Conservation (phyloP, 2,113 vertebrate species). For the Catharus bicknelli region DNA sequence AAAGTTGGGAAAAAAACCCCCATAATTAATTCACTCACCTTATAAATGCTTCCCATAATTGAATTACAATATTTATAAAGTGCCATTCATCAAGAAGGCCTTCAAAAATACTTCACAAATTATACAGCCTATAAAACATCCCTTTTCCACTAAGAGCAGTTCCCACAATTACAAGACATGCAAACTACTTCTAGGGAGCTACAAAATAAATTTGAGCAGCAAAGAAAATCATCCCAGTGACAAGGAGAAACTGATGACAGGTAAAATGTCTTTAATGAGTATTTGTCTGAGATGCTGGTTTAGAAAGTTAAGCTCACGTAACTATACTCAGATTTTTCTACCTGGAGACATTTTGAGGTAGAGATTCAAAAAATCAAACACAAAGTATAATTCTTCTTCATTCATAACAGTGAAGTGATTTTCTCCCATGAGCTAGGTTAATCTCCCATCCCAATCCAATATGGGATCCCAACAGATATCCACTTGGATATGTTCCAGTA, state of each 20-base stretch:
- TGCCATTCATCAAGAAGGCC: conserved; percentile 6
- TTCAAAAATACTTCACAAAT: not conserved
- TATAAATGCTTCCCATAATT: conserved; percentile 10
- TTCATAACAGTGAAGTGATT: not conserved
- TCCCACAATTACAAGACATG: not conserved
- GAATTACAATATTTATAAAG: not conserved
- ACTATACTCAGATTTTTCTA: not conserved
- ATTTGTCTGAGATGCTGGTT: not conserved
- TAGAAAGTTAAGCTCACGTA: not conserved
- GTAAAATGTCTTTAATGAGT: not conserved
- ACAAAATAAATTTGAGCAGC: not conserved
- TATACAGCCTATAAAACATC: not conserved
- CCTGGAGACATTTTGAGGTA: not conserved
- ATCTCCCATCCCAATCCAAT: not conserved
- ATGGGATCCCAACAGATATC: not conserved
- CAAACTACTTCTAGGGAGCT: not conserved
- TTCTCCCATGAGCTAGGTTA: not conserved
- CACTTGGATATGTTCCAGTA: not conserved
- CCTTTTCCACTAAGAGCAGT: not conserved
- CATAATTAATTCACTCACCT: conserved; percentile 44
- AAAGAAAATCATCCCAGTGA: conserved; percentile 5
- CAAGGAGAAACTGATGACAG: not conserved
- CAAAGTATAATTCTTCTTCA: not conserved
- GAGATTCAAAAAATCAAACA: not conserved
- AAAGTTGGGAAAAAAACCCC: not conserved